phyloP scores from a whole-genome alignment of 1,140 invertebrate genomes.

The Papilio helenus region DNA sequence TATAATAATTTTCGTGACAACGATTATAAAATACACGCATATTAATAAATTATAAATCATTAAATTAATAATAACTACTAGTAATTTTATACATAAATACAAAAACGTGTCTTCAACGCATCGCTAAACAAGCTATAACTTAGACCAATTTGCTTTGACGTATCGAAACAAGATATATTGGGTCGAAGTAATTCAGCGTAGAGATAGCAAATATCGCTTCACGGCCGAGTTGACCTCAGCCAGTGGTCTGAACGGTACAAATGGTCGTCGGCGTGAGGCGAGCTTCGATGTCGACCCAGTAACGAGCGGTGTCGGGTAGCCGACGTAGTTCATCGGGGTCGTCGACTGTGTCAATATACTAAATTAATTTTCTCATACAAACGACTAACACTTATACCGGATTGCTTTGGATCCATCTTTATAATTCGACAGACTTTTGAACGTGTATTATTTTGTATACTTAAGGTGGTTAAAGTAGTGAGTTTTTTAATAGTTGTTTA shows the following conservation, averaged over 20 bases:
- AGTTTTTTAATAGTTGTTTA: neutral
- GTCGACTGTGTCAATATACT: conserved; percentile 56
- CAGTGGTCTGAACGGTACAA: conserved; percentile 68
- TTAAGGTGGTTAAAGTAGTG: neutral
- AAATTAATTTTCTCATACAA: conserved; percentile 61
- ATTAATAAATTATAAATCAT: neutral
- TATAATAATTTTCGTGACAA: neutral
- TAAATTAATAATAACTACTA: no score
- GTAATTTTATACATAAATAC: neutral
- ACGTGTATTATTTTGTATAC: no score
- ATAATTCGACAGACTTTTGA: neutral
- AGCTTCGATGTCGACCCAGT: conserved; percentile 65
- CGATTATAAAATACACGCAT: neutral
- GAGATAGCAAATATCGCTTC: conserved; percentile 38
- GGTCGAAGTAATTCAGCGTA: conserved; percentile 26
- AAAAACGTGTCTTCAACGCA: neutral
- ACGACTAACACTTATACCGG: conserved; percentile 34
- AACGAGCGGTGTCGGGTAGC: conserved; percentile 64
- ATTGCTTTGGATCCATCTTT: conserved; percentile 22
- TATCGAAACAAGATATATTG: conserved; percentile 38
- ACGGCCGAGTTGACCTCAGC: conserved; percentile 49
- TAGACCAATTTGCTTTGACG: conserved; percentile 29
- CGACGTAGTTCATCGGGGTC: conserved; percentile 54
- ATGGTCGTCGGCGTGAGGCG: conserved; percentile 59
- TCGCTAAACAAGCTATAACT: conserved; percentile 25